phyloP scores from a whole-genome alignment of 2,113 vertebrate genomes.

The Mobula hypostoma region DNA sequence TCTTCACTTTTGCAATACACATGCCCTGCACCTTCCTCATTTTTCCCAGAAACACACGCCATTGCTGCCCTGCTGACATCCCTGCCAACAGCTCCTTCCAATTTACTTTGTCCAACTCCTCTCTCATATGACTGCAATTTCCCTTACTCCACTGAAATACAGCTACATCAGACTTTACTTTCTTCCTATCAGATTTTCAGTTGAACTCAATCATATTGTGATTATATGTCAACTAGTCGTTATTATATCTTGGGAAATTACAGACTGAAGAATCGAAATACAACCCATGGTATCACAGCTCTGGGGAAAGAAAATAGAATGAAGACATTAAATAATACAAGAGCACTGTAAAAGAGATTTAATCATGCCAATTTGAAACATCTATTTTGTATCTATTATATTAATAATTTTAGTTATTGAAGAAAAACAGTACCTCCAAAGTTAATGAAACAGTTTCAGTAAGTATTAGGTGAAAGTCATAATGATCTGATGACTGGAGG shows the following conservation, averaged over 20 bases:
- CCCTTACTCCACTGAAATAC: no score
- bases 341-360: background rate
- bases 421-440: background rate
- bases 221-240: background rate
- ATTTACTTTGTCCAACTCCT: no score
- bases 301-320: background rate
- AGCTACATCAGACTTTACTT: no score
- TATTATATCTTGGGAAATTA: background rate
- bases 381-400: background rate
- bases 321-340: background rate
- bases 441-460: background rate
- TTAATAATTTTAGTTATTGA: background rate
- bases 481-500: background rate
- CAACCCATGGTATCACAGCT: background rate
- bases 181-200: no score
- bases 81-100: no score
- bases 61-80: no score
- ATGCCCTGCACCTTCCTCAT: no score
- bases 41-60: no score
- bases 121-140: no score
- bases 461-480: background rate
- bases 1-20: no score
- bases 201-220: no score
- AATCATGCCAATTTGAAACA: background rate
- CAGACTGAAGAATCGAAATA: background rate